Base-by-base conservation (phyloP, 2,888 invertebrate genomes). In the Marronus borbonicus region DNA sequence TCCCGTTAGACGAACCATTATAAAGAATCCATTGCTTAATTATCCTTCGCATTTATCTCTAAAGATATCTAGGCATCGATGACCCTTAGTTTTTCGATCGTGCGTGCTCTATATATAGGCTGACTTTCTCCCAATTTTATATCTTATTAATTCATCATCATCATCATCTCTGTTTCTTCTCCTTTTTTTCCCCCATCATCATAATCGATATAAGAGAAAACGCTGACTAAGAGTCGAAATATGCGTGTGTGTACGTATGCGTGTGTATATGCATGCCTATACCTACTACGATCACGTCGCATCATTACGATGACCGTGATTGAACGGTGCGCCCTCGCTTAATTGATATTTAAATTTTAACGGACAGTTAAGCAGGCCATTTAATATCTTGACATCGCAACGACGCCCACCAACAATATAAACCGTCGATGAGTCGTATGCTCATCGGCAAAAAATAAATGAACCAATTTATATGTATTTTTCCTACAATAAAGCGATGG, bases 341-440 rank as follows among this genome's bases (percentile, higher is more conserved):
- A 75, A 75, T 75, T 75, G 75, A 75, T 75, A 75, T 75, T 75
- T 62, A 75, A 75, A 75, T 75, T 75, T 75, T 62, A 58, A 75
- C 75, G 75, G 75, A 75, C 75, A 62, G 75, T 60, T 75, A 62
- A 75, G 60, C 62, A 62, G 44, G 60, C 58, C 75, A 60, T 58
- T 75, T 75, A 75, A 75, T 49, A 60, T 60, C 36, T 44, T 55
- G 60, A 55, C 75, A 62, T 62, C 44, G 39, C 36, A 36, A 60
- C 55, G 55, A 60, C 55, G 55, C 55, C 55, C 55, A 58, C 55
- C 20, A 58, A 58, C 55, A 58, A 58, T 58, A 58, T 58, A 58
- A 58, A 17, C 55, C 20, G 55, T 17, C 44, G 44, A 44, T 44
- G 44, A 44, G 4, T 20, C 20, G 24, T 20, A 20, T 8, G 24